Base-by-base conservation (phyloP, 1,140 invertebrate genomes). In the Mamestra configurata region DNA sequence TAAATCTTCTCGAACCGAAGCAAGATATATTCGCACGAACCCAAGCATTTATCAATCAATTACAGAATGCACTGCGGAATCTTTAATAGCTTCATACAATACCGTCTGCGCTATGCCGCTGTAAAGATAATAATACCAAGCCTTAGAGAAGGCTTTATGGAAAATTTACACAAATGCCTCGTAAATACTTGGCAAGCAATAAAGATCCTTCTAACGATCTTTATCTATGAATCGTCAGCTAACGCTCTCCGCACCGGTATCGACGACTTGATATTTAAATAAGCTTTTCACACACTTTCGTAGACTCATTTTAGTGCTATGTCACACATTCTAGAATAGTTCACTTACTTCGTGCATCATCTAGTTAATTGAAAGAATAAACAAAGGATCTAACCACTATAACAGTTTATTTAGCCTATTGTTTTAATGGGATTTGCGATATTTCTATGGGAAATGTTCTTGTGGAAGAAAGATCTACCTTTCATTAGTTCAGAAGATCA, bases 341-440 rank as follows among this genome's bases (percentile, higher is more conserved):
- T 24, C 31, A 11, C 18, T 35, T n/a, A 53, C 53, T 15, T 37
- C 61, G 24, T 31, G 22, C 13, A 61, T 15, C 31, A 64, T 43
- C 15, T 27, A 24, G 53, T 18, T 64, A 76, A 61, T 46, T 57
- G 15, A 49, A 64, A 46, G 22, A 43, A 40, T 59, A 43, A 75
- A 59, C 37, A 61, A 55, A 31, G 40, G 55, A 27, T 49, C 15
- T 64, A 61, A 59, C 31, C 24, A 51, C 49, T 18, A 51, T 59
- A 79, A 77, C 79, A 40, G 49, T 68, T 73, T 37, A 79, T 82
- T 81, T 81, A 75, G 71, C 71, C 51, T 77, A 82, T 81, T 85
- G 79, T 82, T 79, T 37, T 70, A 78, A 70, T 79, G 43, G 61
- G 59, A 73, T 77, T 82, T 59, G 49, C 66, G 40, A 72, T 70